Conservation (phyloP, 2,888 invertebrate genomes). For the Drosophila bunnanda region DNA sequence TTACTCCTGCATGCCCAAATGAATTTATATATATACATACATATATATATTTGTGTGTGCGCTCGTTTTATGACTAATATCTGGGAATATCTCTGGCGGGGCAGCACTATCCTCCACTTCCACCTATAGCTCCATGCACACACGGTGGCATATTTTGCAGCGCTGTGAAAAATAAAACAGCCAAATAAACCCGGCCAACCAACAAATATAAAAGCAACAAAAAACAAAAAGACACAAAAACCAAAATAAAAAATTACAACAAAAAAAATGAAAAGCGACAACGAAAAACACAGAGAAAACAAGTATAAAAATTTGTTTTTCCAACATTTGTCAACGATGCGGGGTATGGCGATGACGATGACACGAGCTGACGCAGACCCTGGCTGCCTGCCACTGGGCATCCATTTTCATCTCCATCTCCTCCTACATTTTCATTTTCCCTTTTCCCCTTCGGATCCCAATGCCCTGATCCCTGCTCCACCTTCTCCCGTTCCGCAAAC, state of each 20-base stretch:
- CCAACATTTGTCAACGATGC: constrained; percentile 78
- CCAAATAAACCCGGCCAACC: constrained; percentile 68
- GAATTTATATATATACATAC: constrained; percentile 62
- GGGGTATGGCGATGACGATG: constrained; percentile 50
- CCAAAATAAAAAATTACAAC: constrained; percentile 44
- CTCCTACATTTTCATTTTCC: constrained; percentile 9
- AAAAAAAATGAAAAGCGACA: constrained; percentile 36
- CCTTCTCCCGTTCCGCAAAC: constrained; percentile 1
- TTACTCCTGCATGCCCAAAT: constrained; percentile 62
- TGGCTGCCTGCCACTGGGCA: constrained; percentile 44
- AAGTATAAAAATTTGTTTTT: constrained; percentile 81
- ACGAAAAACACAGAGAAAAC: constrained; percentile 55
- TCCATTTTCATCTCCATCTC: constrained; percentile 9
- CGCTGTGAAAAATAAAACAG: constrained; percentile 79
- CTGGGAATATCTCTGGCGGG: constrained; percentile 73
- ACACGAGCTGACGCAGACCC: constrained; percentile 42
- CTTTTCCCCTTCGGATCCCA: constrained; percentile 1
- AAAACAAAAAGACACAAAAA: constrained; percentile 47
- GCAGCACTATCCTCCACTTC: constrained; percentile 64
- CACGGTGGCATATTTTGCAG: constrained; percentile 71
- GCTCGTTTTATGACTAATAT: constrained; percentile 82
- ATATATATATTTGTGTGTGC: constrained; percentile 62
- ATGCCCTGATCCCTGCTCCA: constrained; percentile 23
- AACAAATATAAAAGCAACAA: constrained; percentile 38
- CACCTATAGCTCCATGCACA: constrained; percentile 32